Percentiles rank a stretch among this genome's conserved stretches.
Conservation (phyloP, 2,797 vertebrate species). For the Peromyscus eremicus region DNA sequence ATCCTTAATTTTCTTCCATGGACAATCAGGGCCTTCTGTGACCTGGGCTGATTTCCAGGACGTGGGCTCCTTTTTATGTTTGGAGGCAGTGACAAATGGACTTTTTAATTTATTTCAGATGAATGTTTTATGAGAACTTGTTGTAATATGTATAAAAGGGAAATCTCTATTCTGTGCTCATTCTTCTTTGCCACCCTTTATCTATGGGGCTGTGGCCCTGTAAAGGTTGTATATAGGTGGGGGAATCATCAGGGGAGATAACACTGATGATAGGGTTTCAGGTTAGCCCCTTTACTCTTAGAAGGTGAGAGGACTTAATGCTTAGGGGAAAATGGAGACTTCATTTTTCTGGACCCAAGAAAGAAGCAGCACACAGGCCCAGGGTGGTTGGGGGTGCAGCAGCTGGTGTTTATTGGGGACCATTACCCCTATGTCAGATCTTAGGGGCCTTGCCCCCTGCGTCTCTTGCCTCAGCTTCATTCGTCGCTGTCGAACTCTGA, state of each 20-base stretch:
- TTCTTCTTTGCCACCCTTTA: slow-evolving; percentile 72
- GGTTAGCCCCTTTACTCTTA: slow-evolving; percentile 5
- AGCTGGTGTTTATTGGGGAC: slow-evolving; percentile 83
- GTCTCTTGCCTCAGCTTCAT: slow-evolving; percentile 68
- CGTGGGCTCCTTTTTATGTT: slow-evolving; percentile 84
- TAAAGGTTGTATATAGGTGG: slow-evolving; percentile 51
- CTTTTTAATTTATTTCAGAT: slow-evolving; percentile 90
- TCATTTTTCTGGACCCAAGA: slow-evolving; percentile 2
- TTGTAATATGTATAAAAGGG: slow-evolving; percentile 87
- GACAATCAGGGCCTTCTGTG: slow-evolving; percentile 79
- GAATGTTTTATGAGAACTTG: slow-evolving; percentile 87
- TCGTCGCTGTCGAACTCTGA: slow-evolving; percentile 84
- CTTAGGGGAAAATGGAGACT: slow-evolving; percentile 41
- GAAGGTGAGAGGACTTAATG: slow-evolving; percentile 42
- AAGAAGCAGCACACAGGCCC: slow-evolving; percentile 66
- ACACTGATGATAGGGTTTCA: slow-evolving; percentile 54
- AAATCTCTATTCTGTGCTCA: slow-evolving; percentile 80
- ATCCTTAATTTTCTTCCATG: slow-evolving; percentile 77
- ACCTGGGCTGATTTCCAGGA: slow-evolving; percentile 56
- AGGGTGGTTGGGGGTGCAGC: slow-evolving; percentile 72
- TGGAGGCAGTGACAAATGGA: slow-evolving; percentile 81
- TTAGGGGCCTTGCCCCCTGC: slow-evolving; percentile 71
- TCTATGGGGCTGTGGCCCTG: slow-evolving; percentile 17
- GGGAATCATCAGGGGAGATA: slow-evolving; percentile 15
- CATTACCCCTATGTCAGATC: slow-evolving; percentile 72